Percentiles rank a stretch among this genome's conserved stretches.
Conservation (phyloP, 2,797 vertebrate species). For the Hipposideros larvatus region DNA sequence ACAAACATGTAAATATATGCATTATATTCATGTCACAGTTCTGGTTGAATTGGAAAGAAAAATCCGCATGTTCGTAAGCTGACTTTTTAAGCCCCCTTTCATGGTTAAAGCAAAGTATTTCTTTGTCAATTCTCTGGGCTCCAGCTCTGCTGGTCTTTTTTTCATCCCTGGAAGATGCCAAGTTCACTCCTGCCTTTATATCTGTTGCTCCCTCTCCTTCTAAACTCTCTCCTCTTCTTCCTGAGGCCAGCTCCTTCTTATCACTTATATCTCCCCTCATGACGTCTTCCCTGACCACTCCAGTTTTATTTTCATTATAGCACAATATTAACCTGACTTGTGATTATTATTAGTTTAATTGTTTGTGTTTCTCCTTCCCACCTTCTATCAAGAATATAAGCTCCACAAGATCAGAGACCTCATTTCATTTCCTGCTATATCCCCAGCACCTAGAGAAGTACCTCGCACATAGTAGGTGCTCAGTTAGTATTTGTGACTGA, state of each 20-base stretch:
- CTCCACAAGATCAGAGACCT: background rate
- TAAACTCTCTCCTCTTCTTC: background rate
- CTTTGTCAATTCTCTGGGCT: background rate
- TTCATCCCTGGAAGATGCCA: background rate
- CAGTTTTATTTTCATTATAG: constrained; percentile 21
- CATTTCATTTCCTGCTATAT: background rate
- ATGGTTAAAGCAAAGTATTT: constrained; percentile 25
- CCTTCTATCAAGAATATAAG: background rate
- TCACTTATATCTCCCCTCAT: background rate
- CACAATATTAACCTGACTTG: background rate
- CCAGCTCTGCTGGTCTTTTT: background rate
- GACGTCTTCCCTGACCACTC: background rate
- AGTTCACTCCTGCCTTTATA: background rate
- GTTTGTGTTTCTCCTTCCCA: background rate
- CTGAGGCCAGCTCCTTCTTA: background rate
- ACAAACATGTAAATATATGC: background rate
- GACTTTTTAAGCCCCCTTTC: background rate
- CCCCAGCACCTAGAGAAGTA: background rate
- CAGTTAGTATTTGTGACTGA: background rate
- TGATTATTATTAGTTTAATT: constrained; percentile 12
- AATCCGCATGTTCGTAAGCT: background rate
- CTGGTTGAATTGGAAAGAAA: background rate
- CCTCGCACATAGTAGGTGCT: background rate
- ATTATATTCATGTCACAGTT: background rate
- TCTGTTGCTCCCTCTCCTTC: background rate